Evolutionary conservation across 2,888 invertebrate genomes (phyloP).

Genomic region (Lepetodrilus schrolli): DNA sequence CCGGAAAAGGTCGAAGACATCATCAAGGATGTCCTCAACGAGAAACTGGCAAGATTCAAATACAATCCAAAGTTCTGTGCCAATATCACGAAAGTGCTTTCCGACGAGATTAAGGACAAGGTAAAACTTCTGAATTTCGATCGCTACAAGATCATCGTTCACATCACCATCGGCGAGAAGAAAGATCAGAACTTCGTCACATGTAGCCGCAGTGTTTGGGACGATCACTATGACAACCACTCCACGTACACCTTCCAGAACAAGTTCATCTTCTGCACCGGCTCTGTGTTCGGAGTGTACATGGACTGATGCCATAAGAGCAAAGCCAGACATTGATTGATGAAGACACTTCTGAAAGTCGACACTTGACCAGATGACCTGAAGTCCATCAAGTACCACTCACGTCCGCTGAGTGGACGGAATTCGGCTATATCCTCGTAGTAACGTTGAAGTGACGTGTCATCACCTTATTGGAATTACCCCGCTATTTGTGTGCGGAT

Average conservation of each 20-base stretch:
- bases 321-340: no score
- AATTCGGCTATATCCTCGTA: no score
- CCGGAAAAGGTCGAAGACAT: constrained; percentile 41
- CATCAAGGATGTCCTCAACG: constrained; percentile 48
- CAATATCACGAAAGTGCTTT: constrained; percentile 52
- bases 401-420: no score
- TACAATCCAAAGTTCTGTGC: constrained; percentile 57
- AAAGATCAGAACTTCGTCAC: constrained; percentile 51
- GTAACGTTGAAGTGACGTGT: no score
- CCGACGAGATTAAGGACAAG: constrained; percentile 61
- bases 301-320: constrained; percentile 52
- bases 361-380: no score
- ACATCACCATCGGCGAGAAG: constrained; percentile 56
- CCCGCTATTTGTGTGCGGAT: no score
- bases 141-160: constrained; percentile 60
- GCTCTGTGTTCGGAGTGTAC: constrained; percentile 60
- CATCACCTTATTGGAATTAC: no score
- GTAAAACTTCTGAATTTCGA: constrained; percentile 60
- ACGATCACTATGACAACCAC: constrained; percentile 54
- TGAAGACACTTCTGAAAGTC: no score
- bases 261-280: constrained; percentile 55
- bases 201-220: constrained; percentile 59
- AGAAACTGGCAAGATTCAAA: constrained; percentile 46
- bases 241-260: constrained; percentile 56
- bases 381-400: no score